Conservation (phyloP, 2,113 vertebrate species). For the Pseudorasbora parva region DNA sequence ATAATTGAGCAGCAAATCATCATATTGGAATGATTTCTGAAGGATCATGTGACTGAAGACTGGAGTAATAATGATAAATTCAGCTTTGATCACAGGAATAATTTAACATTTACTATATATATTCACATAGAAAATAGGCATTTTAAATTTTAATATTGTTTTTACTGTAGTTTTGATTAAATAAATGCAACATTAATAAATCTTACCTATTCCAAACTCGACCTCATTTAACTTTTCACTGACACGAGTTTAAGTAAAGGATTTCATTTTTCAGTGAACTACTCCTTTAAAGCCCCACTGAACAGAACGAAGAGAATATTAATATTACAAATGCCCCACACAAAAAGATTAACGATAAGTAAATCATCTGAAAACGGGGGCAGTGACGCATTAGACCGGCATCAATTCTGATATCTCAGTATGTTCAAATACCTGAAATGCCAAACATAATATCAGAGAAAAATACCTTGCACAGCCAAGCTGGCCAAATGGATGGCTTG, state of each 20-base stretch:
- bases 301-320: not conserved
- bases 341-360: not conserved
- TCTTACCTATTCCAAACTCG: no score
- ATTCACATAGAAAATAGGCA: no score
- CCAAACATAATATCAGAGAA: not conserved
- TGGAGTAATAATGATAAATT: no score
- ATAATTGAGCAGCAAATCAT: no score
- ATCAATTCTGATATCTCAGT: not conserved
- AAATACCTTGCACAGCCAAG: conserved; percentile 94
- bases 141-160: no score
- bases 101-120: no score
- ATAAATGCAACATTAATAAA: no score
- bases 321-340: not conserved
- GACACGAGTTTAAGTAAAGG: not conserved
- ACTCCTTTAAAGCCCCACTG: not conserved
- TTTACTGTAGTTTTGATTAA: no score
- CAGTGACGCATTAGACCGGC: not conserved
- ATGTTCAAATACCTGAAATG: not conserved
- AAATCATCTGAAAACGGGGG: not conserved
- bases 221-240: not conserved
- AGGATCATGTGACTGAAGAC: no score
- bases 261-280: not conserved
- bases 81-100: no score
- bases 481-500: conserved; percentile 93
- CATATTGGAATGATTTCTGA: no score